phyloP scores from a whole-genome alignment of 2,113 vertebrate species.

The Symphodus melops region DNA sequence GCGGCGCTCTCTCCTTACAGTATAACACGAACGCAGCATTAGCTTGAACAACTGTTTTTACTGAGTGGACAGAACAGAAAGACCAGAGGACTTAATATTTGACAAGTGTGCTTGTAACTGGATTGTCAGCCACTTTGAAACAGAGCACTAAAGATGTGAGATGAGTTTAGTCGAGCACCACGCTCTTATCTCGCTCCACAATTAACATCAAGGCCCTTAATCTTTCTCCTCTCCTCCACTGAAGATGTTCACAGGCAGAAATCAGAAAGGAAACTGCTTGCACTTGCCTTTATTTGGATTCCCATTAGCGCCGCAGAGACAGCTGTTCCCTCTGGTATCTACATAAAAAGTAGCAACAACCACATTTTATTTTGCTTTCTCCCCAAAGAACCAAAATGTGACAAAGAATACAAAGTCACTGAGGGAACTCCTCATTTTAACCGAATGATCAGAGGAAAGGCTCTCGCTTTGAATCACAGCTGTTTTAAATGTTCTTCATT shows the following conservation, averaged over 20 bases:
- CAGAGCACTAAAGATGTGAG: not conserved
- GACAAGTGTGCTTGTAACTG: not conserved
- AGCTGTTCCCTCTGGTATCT: slow-evolving; percentile 14
- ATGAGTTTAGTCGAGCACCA: not conserved
- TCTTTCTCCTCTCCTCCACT: not conserved
- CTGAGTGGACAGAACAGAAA: not conserved
- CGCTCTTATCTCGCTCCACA: slow-evolving; percentile 1
- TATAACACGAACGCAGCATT: not conserved
- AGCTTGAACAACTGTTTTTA: not conserved
- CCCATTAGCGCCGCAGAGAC: slow-evolving; percentile 11
- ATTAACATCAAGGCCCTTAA: slow-evolving; percentile 5
- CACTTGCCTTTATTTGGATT: slow-evolving; percentile 5
- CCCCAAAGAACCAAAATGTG: not conserved
- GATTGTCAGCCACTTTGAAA: slow-evolving; percentile 10
- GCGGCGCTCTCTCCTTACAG: not conserved
- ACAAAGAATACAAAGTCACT: not conserved
- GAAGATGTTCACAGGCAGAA: not conserved
- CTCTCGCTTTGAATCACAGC: not conserved
- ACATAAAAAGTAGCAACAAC: slow-evolving; percentile 4
- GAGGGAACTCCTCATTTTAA: not conserved
- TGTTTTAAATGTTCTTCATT: not conserved
- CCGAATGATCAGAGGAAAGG: not conserved
- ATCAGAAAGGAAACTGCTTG: not conserved
- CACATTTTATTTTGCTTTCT: not conserved
- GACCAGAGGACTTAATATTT: not conserved